Evolutionary conservation across 2,113 vertebrate genomes (phyloP).

Genomic region (Callionymus lyra): DNA sequence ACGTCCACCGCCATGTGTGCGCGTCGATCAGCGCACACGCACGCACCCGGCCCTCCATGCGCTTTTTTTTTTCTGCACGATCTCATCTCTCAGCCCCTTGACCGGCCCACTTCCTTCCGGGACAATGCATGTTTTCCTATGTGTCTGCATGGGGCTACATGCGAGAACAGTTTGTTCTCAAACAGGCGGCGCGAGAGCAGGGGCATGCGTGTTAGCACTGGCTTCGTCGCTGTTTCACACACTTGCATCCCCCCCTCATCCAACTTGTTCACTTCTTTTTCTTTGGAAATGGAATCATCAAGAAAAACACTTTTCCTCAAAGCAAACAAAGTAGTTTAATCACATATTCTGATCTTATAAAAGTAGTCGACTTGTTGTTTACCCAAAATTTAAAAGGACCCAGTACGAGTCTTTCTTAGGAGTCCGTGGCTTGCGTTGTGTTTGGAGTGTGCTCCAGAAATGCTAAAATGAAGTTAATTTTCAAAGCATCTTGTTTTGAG

Average conservation of each 20-base stretch:
- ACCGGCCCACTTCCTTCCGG: slow-evolving; percentile 30
- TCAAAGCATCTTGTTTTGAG: background rate
- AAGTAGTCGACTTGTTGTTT: too few relatives aligned
- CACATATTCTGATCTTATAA: too few relatives aligned
- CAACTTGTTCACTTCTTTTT: too few relatives aligned
- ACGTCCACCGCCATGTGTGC: slow-evolving; percentile 12
- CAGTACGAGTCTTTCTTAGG: too few relatives aligned
- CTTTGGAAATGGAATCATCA: too few relatives aligned
- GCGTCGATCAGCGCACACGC: slow-evolving; percentile 9
- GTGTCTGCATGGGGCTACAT: slow-evolving; percentile 11
- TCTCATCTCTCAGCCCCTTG: slow-evolving; percentile 31
- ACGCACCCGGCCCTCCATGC: slow-evolving; percentile 8
- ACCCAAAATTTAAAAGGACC: too few relatives aligned
- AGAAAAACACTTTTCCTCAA: too few relatives aligned
- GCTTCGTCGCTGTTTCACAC: slow-evolving; percentile 24
- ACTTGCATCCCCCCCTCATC: background rate
- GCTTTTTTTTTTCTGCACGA: slow-evolving; percentile 33
- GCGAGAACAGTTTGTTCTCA: slow-evolving; percentile 32
- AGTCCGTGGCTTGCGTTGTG: too few relatives aligned
- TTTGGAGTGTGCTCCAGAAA: too few relatives aligned
- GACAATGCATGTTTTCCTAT: slow-evolving; percentile 12
- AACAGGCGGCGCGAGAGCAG: slow-evolving; percentile 12
- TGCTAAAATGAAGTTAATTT: too few relatives aligned
- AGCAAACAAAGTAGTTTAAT: too few relatives aligned
- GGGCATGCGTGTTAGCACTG: slow-evolving; percentile 26